phyloP scores from a whole-genome alignment of 2,888 invertebrate genomes.

The Physocephala rufipes region DNA sequence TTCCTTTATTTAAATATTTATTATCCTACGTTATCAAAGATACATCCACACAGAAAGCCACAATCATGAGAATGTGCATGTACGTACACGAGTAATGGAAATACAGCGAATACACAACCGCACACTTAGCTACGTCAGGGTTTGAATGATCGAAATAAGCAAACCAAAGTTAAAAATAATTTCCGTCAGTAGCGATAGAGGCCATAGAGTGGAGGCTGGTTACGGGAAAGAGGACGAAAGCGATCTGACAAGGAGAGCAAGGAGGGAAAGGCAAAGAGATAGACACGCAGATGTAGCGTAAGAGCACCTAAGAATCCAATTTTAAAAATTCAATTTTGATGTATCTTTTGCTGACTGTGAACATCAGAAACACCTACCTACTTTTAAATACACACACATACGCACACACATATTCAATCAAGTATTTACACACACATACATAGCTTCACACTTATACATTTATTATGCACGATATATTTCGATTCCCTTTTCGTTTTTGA shows the following conservation, averaged over 20 bases:
- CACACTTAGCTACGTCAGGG: conserved; percentile 29
- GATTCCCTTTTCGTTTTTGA: no score
- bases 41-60: neutral
- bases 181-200: conserved; percentile 1
- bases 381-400: no score
- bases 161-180: neutral
- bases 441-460: no score
- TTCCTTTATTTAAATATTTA: neutral
- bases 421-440: no score
- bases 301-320: conserved; percentile 3
- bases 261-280: no score
- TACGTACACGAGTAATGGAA: neutral
- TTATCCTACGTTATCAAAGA: conserved; percentile 3
- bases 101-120: conserved; percentile 19
- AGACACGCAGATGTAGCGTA: no score
- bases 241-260: no score
- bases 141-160: conserved; percentile 26
- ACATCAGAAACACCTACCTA: no score
- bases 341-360: neutral
- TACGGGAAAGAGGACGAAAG: no score
- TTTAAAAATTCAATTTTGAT: neutral
- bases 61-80: conserved; percentile 1
- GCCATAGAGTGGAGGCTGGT: no score
- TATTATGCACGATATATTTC: no score
- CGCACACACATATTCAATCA: no score